Percentiles rank a stretch among this genome's conserved stretches.
These are phyloP conservation scores for Deroptyus accipitrinus DNA, from an alignment of 2,113 vertebrate genomes.

Conservation along the genomic window DNA sequence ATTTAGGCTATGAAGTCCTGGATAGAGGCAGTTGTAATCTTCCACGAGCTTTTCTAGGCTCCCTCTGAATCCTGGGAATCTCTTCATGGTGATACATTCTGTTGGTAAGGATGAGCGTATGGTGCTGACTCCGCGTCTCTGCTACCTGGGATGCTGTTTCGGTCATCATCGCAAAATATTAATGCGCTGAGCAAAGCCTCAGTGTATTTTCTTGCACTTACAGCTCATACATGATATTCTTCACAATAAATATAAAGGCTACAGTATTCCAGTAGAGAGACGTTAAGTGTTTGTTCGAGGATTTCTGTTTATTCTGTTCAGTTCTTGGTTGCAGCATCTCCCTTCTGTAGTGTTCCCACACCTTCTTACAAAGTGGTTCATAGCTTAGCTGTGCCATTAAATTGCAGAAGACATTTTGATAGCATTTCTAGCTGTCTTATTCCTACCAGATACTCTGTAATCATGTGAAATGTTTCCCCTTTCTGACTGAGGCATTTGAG, in stretches of 20 bases:
- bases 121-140: background rate
- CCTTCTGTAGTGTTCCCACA: background rate
- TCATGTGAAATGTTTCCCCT: background rate
- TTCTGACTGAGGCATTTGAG: background rate
- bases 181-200: background rate
- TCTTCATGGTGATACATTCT: accelerated
- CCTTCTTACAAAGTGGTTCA: background rate
- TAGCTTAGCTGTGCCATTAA: background rate
- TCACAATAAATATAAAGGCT: background rate
- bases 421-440: background rate
- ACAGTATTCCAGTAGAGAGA: background rate
- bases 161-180: accelerated
- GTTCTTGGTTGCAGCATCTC: background rate
- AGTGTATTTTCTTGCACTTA: background rate
- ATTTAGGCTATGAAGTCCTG: background rate
- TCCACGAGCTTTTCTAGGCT: background rate
- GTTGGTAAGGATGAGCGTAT: background rate
- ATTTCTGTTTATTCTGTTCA: background rate
- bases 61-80: background rate
- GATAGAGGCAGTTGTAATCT: background rate
- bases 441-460: background rate
- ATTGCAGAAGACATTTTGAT: background rate
- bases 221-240: background rate
- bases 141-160: background rate
- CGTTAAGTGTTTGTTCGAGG: background rate